phyloP scores from a whole-genome alignment of 2,113 vertebrate genomes.

The Nesogale talazaci region DNA sequence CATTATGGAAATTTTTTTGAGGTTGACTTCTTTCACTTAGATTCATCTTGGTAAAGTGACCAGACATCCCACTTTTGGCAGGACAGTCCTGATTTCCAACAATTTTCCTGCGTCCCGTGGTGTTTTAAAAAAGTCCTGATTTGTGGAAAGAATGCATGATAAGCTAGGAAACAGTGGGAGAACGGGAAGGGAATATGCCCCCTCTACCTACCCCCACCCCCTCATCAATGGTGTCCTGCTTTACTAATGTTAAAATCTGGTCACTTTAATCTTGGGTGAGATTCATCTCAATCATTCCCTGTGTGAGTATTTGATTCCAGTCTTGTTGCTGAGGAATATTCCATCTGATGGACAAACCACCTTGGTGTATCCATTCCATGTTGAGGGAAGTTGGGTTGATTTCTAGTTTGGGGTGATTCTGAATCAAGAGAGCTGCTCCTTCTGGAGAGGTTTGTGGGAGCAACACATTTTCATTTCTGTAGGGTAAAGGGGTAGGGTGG shows the following conservation, averaged over 20 bases:
- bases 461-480: neutral
- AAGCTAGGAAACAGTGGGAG: no score
- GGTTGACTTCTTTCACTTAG: neutral
- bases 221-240: no score
- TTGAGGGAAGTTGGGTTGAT: neutral
- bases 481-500: neutral
- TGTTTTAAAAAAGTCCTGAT: no score
- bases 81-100: no score
- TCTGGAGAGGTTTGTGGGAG: neutral
- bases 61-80: no score
- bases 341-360: neutral
- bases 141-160: no score
- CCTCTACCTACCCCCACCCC: no score
- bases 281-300: neutral
- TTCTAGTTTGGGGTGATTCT: neutral
- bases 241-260: no score
- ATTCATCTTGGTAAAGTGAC: no score
- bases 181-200: no score
- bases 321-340: neutral
- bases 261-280: conserved; percentile 2
- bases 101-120: no score
- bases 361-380: neutral
- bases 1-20: neutral
- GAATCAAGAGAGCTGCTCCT: neutral
- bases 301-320: neutral